These are phyloP conservation scores for Ochotona princeps DNA, from an alignment of 2,113 vertebrate genomes.

Conservation along the genomic window DNA sequence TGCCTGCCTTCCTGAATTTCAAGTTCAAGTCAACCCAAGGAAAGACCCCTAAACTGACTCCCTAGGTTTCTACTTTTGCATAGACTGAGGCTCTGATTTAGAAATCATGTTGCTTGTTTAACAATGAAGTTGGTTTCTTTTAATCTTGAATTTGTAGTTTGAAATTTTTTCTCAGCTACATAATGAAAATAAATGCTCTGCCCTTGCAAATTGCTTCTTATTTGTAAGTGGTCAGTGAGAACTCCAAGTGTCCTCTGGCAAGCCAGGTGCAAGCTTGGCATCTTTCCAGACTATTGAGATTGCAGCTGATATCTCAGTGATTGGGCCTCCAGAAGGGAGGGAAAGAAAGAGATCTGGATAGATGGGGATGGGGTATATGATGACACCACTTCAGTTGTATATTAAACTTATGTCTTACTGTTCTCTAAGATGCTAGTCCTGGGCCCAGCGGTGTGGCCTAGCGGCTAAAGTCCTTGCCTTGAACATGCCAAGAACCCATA, in stretches of 20 bases:
- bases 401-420: slow-evolving; percentile 47
- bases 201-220: slow-evolving; percentile 4
- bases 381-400: slow-evolving; percentile 42
- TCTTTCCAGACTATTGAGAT: slow-evolving; percentile 58
- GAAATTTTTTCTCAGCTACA: slow-evolving; percentile 42
- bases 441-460: no score
- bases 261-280: neutral
- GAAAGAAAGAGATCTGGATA: neutral
- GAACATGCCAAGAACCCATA: no score
- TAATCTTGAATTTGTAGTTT: slow-evolving; percentile 4
- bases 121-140: slow-evolving; percentile 49
- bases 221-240: slow-evolving; percentile 4
- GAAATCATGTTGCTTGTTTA: slow-evolving; percentile 30
- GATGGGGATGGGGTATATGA: neutral
- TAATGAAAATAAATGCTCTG: slow-evolving; percentile 44
- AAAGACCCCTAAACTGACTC: neutral
- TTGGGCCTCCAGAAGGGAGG: neutral
- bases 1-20: neutral
- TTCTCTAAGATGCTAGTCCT: slow-evolving; percentile 38
- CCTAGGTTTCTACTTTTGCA: neutral
- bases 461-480: no score
- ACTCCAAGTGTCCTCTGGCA: slow-evolving; percentile 36
- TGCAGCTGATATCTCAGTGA: slow-evolving; percentile 13
- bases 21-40: neutral
- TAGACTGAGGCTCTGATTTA: neutral